Percentiles rank a stretch among this genome's conserved stretches.
Conservation (phyloP, 2,888 invertebrate genomes). For the Gymnosoma rotundatum region DNA sequence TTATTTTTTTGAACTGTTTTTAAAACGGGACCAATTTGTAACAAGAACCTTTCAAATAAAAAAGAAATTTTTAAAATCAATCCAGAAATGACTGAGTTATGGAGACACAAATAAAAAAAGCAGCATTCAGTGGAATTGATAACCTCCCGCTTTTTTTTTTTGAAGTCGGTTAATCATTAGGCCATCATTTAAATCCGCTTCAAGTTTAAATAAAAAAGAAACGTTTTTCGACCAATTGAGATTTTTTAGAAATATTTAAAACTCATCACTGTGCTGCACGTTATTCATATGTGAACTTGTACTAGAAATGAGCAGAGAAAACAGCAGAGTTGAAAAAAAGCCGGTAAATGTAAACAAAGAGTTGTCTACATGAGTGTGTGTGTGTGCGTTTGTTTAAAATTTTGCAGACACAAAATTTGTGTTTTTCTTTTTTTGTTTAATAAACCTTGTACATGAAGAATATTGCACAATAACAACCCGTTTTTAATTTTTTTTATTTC, state of each 20-base stretch:
- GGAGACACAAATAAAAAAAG: no score
- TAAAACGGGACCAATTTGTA: no score
- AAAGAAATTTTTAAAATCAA: no score
- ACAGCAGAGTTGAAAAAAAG: constrained; percentile 18
- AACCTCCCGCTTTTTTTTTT: no score
- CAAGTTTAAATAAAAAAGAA: neutral
- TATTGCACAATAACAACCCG: constrained; percentile 73
- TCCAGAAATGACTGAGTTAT: no score
- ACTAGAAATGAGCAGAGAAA: constrained; percentile 12
- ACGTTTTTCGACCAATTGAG: neutral
- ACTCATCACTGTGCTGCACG: neutral
- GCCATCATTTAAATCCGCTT: no score
- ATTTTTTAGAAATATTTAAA: neutral
- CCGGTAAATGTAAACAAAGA: constrained; percentile 62
- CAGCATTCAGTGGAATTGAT: no score
- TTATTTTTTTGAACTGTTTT: no score
- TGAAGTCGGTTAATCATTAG: no score
- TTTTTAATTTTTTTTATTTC: constrained; percentile 51
- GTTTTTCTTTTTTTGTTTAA: constrained; percentile 3
- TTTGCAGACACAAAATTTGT: constrained; percentile 19
- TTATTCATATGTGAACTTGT: constrained; percentile 51
- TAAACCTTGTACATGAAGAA: constrained; percentile 30
- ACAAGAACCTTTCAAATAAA: no score
- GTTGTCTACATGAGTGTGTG: constrained; percentile 29
- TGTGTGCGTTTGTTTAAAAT: constrained; percentile 32